Evolutionary conservation across 2,797 vertebrate genomes (phyloP), one percentile per base, ranked within the genome.

Genomic region (Sebastes minor): DNA sequence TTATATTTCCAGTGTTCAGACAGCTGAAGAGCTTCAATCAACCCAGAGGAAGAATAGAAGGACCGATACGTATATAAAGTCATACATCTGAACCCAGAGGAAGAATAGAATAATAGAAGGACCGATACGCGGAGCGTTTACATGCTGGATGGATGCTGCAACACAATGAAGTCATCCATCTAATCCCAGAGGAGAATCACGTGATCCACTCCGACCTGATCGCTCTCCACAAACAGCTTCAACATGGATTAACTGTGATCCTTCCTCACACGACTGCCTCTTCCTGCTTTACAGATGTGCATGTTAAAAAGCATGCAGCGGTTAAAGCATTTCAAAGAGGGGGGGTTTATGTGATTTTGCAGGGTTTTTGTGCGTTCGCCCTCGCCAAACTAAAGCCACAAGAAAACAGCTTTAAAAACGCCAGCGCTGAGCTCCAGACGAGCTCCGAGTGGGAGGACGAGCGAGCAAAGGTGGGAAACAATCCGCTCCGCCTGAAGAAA

Each of bases 401-500:
- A 82, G 62, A 71, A 91, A 89, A 87, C 77, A 66, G 84, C 82
- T 89, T 89, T 81, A 79, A 77, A 80, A 74, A 71, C 49, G 25
- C 60, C 78, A 57, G 74, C 68, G 72, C 83, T 57, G 77, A 88
- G 83, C 86, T 72, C 32, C 80, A 81, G 65, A 71, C 76, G 42
- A 78, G 85, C 78, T 52, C 64, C 5, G 83, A 85, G 89, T 89
- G 87, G 85, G 89, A 88, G 90, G 89, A 91, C 68, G 76, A 85
- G 81, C 60, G 52, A 65, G 89, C 78, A 88, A 86, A 90, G 87
- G 84, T 85, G 80, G 89, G 83, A 82, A 89, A 90, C 85, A 87
- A 93, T 88, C 86, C 66, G 77, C 86, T 71, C 80, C 42, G 74
- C 87, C 72, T 52, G 18, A 57, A 86, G 83, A 92, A 87, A 91